Evolutionary conservation across 2,113 vertebrate species (phyloP).

Genomic region (Harpagus bidentatus): DNA sequence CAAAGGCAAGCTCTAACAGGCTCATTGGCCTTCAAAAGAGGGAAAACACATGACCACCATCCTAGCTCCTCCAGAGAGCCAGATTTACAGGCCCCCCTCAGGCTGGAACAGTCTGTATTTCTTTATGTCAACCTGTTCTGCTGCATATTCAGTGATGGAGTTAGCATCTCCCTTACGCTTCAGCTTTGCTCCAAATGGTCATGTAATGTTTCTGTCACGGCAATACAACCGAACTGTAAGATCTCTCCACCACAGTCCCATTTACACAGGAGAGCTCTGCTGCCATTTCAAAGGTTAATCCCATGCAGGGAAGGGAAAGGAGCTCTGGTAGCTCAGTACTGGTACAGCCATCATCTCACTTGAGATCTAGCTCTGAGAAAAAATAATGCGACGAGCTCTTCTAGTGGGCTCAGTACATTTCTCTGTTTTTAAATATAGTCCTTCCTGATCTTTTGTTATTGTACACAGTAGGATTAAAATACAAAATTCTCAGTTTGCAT

Average conservation of each 20-base stretch:
- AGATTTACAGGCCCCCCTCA: background rate
- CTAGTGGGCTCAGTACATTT: background rate
- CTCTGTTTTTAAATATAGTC: constrained; percentile 17
- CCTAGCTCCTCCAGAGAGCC: background rate
- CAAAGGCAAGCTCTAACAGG: background rate
- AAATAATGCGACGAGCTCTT: background rate
- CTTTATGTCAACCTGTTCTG: background rate
- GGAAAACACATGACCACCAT: background rate
- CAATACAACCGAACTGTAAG: background rate
- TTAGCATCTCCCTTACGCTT: background rate
- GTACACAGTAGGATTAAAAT: background rate
- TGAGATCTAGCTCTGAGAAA: background rate
- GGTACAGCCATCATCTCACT: background rate
- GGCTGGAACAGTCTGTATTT: background rate
- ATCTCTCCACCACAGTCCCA: background rate
- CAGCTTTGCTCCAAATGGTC: background rate
- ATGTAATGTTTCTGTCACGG: background rate
- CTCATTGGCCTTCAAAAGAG: background rate
- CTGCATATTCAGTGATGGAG: background rate
- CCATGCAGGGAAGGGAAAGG: background rate
- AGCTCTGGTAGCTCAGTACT: rapidly evolving
- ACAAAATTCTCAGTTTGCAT: background rate
- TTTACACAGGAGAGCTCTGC: background rate
- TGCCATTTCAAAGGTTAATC: background rate
- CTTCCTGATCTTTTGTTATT: constrained; percentile 24